Conservation (phyloP, 2,113 vertebrate species). For the Amphilophus citrinellus region DNA sequence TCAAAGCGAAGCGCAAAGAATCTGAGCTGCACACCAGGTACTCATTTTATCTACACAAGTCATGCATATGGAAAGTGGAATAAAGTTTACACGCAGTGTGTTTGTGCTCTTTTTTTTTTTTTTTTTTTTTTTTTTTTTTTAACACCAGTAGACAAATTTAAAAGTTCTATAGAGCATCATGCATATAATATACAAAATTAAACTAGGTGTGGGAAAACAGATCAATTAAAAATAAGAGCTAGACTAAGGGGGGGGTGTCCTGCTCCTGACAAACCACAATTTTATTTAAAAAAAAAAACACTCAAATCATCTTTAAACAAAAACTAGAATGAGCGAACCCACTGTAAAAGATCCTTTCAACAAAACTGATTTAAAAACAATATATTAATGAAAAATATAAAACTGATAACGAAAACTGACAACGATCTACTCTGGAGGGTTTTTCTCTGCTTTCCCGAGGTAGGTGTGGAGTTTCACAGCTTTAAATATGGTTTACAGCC, state of each 20-base stretch:
- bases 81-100: slow-evolving; percentile 74
- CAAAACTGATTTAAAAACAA: not conserved
- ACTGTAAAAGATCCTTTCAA: not conserved
- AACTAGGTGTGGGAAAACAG: not conserved
- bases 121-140: not conserved
- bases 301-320: not conserved
- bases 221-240: not conserved
- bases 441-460: not conserved
- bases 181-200: not conserved
- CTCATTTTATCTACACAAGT: slow-evolving; percentile 59
- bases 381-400: not conserved
- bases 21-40: slow-evolving; percentile 39
- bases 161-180: not conserved
- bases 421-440: not conserved
- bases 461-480: not conserved
- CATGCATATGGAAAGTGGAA: slow-evolving; percentile 64
- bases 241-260: not conserved
- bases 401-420: not conserved
- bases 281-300: no score
- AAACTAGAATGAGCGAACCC: not conserved
- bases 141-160: not conserved
- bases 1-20: slow-evolving; percentile 13
- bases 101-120: slow-evolving; percentile 3
- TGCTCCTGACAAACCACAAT: no score
- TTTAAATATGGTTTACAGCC: not conserved